phyloP scores from a whole-genome alignment of 2,888 invertebrate species.

The Hyposoter dolosus region DNA sequence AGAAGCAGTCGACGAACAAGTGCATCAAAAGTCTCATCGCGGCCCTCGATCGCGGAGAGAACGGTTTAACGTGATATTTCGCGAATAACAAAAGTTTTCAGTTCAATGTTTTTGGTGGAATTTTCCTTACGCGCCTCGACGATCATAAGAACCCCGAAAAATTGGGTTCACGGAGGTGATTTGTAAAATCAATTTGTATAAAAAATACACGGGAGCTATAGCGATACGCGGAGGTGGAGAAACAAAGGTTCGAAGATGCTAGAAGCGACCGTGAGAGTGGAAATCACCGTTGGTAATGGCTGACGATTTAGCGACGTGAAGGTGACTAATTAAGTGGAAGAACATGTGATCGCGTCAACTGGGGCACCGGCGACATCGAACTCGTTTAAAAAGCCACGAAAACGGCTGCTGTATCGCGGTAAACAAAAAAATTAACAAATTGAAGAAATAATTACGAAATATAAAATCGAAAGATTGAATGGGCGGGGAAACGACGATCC shows the following conservation, averaged over 20 bases:
- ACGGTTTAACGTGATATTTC: not conserved
- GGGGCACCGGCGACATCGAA: constrained; percentile 59
- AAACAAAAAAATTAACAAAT: constrained; percentile 8
- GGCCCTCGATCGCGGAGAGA: not conserved
- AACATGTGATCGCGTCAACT: constrained; percentile 68
- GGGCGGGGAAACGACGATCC: not conserved
- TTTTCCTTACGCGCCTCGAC: not conserved
- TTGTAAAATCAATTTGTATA: not conserved
- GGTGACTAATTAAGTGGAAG: constrained; percentile 46
- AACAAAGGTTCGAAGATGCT: constrained; percentile 72
- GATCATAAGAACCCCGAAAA: not conserved
- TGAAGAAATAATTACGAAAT: constrained; percentile 1
- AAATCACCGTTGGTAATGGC: constrained; percentile 77
- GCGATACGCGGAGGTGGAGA: not conserved
- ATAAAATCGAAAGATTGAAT: not conserved
- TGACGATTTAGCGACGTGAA: constrained; percentile 66
- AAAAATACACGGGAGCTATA: not conserved
- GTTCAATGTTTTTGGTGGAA: not conserved
- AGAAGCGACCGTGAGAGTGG: constrained; percentile 74
- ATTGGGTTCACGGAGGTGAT: not conserved
- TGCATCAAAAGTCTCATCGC: not conserved
- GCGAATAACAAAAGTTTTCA: not conserved
- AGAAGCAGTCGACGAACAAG: not conserved
- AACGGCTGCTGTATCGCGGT: not conserved
- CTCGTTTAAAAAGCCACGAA: constrained; percentile 46